These are phyloP conservation scores for Odontocerum albicorne DNA, from an alignment of 2,888 invertebrate species.

Conservation along the genomic window DNA sequence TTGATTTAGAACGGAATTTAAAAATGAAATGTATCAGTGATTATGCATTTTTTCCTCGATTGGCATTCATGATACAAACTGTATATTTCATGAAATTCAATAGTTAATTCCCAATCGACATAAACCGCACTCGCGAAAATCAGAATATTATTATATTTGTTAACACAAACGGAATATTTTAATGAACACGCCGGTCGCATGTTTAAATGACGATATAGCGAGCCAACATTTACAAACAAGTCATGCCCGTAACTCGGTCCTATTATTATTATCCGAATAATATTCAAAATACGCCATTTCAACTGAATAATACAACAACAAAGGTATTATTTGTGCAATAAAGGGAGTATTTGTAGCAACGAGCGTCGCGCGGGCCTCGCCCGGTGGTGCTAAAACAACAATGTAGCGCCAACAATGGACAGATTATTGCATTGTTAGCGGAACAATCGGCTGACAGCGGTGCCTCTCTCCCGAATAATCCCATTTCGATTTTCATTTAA, in stretches of 20 bases:
- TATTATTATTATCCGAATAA: conserved; percentile 37
- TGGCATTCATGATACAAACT: no score
- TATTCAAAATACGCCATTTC: conserved; percentile 36
- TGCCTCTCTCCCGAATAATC: conserved; percentile 39
- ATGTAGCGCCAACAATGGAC: conserved; percentile 54
- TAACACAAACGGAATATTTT: conserved; percentile 8
- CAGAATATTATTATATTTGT: not conserved
- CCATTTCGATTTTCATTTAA: conserved; percentile 34
- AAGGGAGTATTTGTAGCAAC: conserved; percentile 32
- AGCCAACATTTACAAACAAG: conserved; percentile 29
- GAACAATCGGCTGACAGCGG: conserved; percentile 50
- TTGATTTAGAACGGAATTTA: no score
- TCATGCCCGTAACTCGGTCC: conserved; percentile 35
- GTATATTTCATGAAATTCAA: no score
- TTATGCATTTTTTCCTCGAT: no score
- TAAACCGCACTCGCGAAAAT: not conserved
- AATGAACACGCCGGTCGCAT: conserved; percentile 17
- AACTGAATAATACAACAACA: conserved; percentile 37
- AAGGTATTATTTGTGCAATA: conserved; percentile 36
- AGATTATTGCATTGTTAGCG: conserved; percentile 61
- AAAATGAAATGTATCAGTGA: no score
- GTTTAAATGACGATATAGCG: conserved; percentile 29
- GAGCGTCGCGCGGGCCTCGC: conserved; percentile 21
- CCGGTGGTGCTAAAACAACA: conserved; percentile 58
- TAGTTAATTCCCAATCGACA: not conserved